Evolutionary conservation across 2,888 invertebrate genomes (phyloP).

Genomic region (Latrodectus elegans): DNA sequence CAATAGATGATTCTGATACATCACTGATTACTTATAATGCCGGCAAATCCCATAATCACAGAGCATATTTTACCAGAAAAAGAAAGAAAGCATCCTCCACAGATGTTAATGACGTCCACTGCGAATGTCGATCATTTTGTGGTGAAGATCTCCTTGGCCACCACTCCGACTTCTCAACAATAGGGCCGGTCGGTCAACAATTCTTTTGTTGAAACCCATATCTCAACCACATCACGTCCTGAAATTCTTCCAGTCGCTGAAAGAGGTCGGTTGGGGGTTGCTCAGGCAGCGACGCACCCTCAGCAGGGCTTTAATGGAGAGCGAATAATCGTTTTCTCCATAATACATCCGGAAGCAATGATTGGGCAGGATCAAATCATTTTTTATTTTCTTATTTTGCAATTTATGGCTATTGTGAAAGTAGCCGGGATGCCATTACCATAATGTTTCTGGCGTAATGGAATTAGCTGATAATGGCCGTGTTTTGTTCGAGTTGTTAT

Average conservation of each 20-base stretch:
- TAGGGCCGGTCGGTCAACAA: not conserved
- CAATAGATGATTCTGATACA: too few species aligned
- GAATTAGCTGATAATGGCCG: too few species aligned
- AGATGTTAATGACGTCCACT: not conserved
- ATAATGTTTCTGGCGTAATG: not conserved
- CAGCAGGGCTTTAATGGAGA: not conserved
- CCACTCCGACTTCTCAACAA: not conserved
- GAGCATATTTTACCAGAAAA: not conserved
- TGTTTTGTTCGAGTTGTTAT: too few species aligned
- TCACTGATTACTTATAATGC: too few species aligned
- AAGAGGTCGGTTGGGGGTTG: not conserved
- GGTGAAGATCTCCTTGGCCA: not conserved
- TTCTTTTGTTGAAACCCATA: not conserved
- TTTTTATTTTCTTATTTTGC: not conserved
- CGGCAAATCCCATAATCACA: too few species aligned
- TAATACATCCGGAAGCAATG: not conserved
- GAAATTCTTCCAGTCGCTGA: not conserved
- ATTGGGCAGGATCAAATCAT: not conserved
- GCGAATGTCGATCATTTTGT: not conserved
- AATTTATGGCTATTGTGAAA: not conserved
- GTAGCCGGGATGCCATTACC: not conserved
- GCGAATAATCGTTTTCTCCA: not conserved
- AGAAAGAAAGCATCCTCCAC: not conserved
- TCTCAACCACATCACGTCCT: not conserved
- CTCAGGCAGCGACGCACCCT: not conserved